phyloP scores from a whole-genome alignment of 1,140 invertebrate species.

The Hyphantria cunea region DNA sequence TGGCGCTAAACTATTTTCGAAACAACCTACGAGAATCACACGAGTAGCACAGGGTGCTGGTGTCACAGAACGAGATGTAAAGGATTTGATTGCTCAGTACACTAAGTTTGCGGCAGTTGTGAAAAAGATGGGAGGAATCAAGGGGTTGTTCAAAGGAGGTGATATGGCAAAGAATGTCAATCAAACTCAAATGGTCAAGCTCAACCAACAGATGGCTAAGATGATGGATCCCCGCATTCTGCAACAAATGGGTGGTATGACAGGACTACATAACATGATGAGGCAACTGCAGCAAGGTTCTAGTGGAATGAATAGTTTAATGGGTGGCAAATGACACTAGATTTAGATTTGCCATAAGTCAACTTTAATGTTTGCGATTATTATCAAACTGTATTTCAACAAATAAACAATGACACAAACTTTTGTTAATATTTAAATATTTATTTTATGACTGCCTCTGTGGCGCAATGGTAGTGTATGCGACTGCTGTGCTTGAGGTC shows the following conservation, averaged over 20 bases:
- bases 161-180: constrained; percentile 99
- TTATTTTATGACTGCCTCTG: too few relatives aligned
- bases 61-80: constrained; percentile 97
- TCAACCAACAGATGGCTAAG: constrained; percentile 99
- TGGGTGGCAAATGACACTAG: constrained; percentile 85
- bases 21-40: constrained; percentile 92
- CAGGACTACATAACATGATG: constrained; percentile 99
- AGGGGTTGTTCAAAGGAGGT: constrained; percentile 98
- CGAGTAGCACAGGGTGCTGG: constrained; percentile 97
- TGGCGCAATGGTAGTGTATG: too few relatives aligned
- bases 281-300: constrained; percentile 96
- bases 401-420: constrained; percentile 20
- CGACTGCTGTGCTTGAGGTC: too few relatives aligned
- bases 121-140: constrained; percentile 99
- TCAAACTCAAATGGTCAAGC: constrained; percentile 98
- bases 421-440: too few relatives aligned
- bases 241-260: constrained; percentile 96
- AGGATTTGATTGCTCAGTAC: constrained; percentile 98
- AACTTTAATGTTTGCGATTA: constrained; percentile 21
- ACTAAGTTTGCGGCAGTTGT: constrained; percentile 99
- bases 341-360: constrained; percentile 21
- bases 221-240: constrained; percentile 99
- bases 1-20: constrained; percentile 98
- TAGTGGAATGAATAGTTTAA: constrained; percentile 88
- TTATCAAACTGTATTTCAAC: constrained; percentile 28